phyloP scores from a whole-genome alignment of 2,888 invertebrate species.

The Platycnemis pennipes region DNA sequence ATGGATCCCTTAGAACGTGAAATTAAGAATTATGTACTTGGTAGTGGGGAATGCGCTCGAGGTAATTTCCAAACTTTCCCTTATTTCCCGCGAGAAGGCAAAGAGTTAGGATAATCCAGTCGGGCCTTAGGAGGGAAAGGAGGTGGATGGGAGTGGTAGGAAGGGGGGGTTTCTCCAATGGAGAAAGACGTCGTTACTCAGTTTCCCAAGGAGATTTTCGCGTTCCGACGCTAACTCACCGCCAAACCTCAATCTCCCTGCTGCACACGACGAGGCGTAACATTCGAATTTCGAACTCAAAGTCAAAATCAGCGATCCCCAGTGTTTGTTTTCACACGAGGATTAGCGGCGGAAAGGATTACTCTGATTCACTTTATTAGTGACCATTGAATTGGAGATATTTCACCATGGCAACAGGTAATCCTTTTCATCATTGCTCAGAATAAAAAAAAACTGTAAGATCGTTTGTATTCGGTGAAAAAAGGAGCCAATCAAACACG shows the following conservation, averaged over 20 bases:
- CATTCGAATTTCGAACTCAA: neutral
- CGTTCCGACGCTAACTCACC: neutral
- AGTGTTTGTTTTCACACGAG: too few relatives aligned
- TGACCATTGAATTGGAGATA: too few relatives aligned
- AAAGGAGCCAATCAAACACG: too few relatives aligned
- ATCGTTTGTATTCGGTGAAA: too few relatives aligned
- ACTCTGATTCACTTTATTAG: too few relatives aligned
- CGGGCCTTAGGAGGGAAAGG: neutral
- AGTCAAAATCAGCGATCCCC: neutral
- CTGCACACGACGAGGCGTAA: neutral
- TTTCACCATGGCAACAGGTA: too few relatives aligned
- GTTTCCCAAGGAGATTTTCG: neutral
- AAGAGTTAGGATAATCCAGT: neutral
- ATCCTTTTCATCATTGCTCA: too few relatives aligned
- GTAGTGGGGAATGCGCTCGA: neutral
- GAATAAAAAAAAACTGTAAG: too few relatives aligned
- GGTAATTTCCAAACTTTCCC: slow-evolving; percentile 24
- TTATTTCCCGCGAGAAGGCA: slow-evolving; percentile 16
- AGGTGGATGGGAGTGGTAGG: neutral
- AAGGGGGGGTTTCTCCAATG: neutral
- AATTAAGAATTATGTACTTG: slow-evolving; percentile 18
- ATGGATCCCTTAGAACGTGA: slow-evolving; percentile 15
- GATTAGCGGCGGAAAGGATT: too few relatives aligned
- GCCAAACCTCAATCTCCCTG: neutral
- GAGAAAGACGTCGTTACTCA: neutral